Evolutionary conservation across 2,113 vertebrate species (phyloP), one percentile per base, ranked within the genome.

Genomic region (Otolemur garnettii): DNA sequence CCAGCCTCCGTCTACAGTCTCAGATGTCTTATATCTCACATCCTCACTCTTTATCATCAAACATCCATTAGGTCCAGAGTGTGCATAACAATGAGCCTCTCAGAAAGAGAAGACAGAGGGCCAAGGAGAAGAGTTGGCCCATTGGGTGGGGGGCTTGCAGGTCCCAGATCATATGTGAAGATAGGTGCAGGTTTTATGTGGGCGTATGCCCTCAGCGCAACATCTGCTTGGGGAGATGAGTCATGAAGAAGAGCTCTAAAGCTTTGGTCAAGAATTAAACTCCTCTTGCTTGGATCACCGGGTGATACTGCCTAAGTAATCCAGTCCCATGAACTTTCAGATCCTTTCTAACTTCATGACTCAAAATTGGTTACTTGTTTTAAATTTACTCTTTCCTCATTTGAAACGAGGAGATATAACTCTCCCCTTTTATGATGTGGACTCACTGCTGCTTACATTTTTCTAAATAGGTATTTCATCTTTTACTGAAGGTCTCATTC

Each of bases 171-270:
- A 10, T 28, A 55, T 24, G 71, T 19, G 18, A 28, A 82, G 71
- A 91, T 11, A 26, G 7, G 1, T 5, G 7, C 12, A 64, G 11
- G 30, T 9, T 69, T 24, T 42, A 3, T 42, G 8, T 68, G 9
- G 6, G 5, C 1, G 1, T 15, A 50, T 33, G 4, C 57, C 4
- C 24, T 60, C 9, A 79, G 33, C 18, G 10, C 13, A 21, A 30
- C 26, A 26, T 69, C 4, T 53, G 1, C 19, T 7, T 22, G 45
- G 53, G 42, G 0, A 18, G 10, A 26, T 50, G 28, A 0, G 0
- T 55, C 30, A 22, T 62, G 26, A 2, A 12, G 33, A 6, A 11
- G 33, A 14, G n/a, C n/a, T 53, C 33, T 53, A 19, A 50, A 50
- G 14, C 42, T 12, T 21, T 74, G 13, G 26, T 55, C 18, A 24